These are phyloP conservation scores for Xestia ashworthii DNA, from an alignment of 2,888 invertebrate species.

Conservation along the genomic window DNA sequence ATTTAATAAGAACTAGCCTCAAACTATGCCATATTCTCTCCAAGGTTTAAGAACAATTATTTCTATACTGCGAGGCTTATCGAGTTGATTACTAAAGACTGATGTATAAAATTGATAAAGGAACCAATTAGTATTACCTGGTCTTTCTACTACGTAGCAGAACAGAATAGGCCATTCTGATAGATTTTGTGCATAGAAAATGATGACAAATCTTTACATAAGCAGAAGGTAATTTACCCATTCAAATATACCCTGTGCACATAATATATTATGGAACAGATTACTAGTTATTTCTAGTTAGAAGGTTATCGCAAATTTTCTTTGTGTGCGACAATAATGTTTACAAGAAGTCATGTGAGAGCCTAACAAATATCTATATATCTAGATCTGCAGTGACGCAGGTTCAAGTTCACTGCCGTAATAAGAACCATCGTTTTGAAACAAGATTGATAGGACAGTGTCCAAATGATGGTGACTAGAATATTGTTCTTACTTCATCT, in stretches of 20 bases:
- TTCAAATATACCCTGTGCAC: conserved; percentile 14
- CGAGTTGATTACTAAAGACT: background rate
- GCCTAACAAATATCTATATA: conserved; percentile 33
- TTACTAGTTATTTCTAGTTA: conserved; percentile 41
- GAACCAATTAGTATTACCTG: background rate
- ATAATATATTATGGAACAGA: background rate
- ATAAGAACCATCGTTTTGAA: background rate
- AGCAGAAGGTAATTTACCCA: background rate
- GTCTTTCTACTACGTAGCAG: background rate
- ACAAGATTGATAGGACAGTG: conserved; percentile 18
- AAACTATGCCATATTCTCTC: background rate
- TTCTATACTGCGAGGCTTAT: background rate
- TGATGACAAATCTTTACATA: conserved; percentile 6
- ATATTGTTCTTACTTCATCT: background rate
- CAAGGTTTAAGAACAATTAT: background rate
- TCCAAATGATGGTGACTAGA: background rate
- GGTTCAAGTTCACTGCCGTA: conserved; percentile 22
- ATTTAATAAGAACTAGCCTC: background rate
- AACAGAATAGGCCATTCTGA: background rate
- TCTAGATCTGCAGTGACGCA: conserved; percentile 32
- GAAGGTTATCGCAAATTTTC: conserved; percentile 10
- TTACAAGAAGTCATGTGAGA: conserved; percentile 51
- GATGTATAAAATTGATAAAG: conserved; percentile 9
- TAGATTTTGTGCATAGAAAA: conserved; percentile 10
- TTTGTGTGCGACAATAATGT: conserved; percentile 12